A percentile compares a stretch with the other conserved stretches of the same genome.
Evolutionary conservation across 2,888 invertebrate genomes (phyloP).

Genomic region (Epistrophe grossulariae): DNA sequence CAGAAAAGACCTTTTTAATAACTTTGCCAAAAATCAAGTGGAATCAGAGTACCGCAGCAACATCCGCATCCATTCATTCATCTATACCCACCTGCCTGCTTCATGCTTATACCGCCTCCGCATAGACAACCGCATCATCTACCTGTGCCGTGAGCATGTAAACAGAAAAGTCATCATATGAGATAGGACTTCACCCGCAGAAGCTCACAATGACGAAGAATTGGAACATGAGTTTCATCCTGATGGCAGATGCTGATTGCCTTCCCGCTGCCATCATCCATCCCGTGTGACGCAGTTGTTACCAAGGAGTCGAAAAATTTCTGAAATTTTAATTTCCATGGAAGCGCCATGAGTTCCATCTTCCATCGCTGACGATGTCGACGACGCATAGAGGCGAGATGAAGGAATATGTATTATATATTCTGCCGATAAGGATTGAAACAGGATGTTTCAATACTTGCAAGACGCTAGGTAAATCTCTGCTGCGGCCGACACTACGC

Average conservation of each 20-base stretch:
- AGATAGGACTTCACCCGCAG: slow-evolving; percentile 20
- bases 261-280: slow-evolving; percentile 17
- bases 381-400: not conserved
- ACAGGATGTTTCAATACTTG: not conserved
- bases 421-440: not conserved
- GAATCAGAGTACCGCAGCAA: slow-evolving; percentile 2
- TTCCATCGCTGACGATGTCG: not conserved
- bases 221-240: slow-evolving; percentile 43
- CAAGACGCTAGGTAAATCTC: not conserved
- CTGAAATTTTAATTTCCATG: slow-evolving; percentile 53
- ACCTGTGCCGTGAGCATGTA: slow-evolving; percentile 60
- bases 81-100: not conserved
- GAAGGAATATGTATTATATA: not conserved
- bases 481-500: too few species aligned
- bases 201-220: slow-evolving; percentile 29
- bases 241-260: slow-evolving; percentile 52
- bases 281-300: slow-evolving; percentile 2
- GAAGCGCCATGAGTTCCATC: not conserved
- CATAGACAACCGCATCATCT: slow-evolving; percentile 34
- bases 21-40: slow-evolving; percentile 54
- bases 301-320: slow-evolving; percentile 23
- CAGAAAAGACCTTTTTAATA: slow-evolving; percentile 64
- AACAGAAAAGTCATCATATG: slow-evolving; percentile 56
- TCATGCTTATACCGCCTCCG: not conserved
- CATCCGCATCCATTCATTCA: slow-evolving; percentile 9